phyloP scores from a whole-genome alignment of 2,888 invertebrate genomes.

The Disparrhopalites patrizii region DNA sequence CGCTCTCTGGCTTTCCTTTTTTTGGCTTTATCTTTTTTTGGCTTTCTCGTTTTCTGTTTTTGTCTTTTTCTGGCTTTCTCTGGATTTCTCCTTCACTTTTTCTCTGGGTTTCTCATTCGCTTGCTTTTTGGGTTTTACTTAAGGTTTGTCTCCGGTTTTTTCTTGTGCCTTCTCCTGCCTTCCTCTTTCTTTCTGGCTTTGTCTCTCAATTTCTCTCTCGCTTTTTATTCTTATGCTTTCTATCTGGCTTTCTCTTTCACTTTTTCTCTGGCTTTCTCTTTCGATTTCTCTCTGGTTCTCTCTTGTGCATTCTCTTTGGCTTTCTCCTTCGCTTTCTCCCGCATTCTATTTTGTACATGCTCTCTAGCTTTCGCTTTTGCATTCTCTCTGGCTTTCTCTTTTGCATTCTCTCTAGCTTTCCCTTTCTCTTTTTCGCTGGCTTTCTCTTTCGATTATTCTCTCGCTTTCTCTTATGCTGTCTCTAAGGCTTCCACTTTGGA shows the following conservation, averaged over 20 bases:
- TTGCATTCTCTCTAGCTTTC: no score
- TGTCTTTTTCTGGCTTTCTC: background rate
- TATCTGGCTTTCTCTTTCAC: background rate
- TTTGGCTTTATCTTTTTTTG: background rate
- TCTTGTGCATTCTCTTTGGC: slow-evolving; percentile 2
- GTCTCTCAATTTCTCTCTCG: background rate
- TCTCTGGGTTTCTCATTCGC: background rate
- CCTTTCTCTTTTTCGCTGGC: no score
- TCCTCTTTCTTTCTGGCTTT: background rate
- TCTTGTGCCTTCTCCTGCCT: background rate
- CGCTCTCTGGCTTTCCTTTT: background rate
- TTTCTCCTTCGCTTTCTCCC: background rate
- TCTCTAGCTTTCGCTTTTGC: background rate
- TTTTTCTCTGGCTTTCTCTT: background rate
- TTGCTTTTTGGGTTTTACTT: background rate
- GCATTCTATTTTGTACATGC: background rate
- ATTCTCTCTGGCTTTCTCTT: background rate
- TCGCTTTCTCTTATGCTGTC: background rate
- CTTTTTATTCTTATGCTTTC: background rate
- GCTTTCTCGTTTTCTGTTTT: background rate
- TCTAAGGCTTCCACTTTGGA: background rate
- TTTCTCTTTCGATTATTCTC: background rate
- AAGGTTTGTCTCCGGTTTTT: background rate
- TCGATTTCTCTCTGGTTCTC: background rate
- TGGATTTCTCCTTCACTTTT: background rate